phyloP scores from a whole-genome alignment of 2,797 vertebrate genomes.

The Pristis pectinata region DNA sequence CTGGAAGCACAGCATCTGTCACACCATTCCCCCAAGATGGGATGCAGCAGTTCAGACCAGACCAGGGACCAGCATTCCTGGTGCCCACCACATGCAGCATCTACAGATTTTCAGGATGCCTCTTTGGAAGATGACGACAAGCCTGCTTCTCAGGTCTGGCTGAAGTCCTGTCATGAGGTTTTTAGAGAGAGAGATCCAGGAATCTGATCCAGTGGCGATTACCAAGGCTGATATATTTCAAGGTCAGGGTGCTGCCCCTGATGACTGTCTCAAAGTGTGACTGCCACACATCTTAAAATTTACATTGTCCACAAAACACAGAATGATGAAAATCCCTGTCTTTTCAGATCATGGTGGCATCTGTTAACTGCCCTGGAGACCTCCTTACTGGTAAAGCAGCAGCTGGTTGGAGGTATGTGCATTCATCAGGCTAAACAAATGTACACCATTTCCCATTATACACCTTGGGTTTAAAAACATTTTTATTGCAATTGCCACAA shows the following conservation, averaged over 20 bases:
- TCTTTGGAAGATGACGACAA: not conserved
- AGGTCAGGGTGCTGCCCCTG: no score
- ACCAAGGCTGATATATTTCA: not conserved
- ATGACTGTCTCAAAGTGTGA: no score
- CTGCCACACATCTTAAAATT: no score
- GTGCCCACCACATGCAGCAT: not conserved
- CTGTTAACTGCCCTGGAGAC: slow-evolving; percentile 71
- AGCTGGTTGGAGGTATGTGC: slow-evolving; percentile 83
- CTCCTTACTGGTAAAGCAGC: slow-evolving; percentile 65
- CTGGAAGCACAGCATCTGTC: not conserved
- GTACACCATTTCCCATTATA: not conserved
- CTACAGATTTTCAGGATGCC: not conserved
- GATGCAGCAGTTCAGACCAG: not conserved
- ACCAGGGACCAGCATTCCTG: not conserved
- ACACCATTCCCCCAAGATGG: not conserved
- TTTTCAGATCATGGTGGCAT: slow-evolving; percentile 78
- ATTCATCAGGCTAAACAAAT: not conserved
- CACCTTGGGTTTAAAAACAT: not conserved
- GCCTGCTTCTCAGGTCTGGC: not conserved
- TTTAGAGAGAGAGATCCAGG: not conserved
- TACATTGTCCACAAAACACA: not conserved
- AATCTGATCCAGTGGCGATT: not conserved
- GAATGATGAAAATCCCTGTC: not conserved
- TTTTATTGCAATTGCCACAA: not conserved
- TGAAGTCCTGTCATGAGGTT: not conserved